Conservation (phyloP, 30 jellyfish, hydroid and myxozoan species). For the Chrysaora quinquecirrha region DNA sequence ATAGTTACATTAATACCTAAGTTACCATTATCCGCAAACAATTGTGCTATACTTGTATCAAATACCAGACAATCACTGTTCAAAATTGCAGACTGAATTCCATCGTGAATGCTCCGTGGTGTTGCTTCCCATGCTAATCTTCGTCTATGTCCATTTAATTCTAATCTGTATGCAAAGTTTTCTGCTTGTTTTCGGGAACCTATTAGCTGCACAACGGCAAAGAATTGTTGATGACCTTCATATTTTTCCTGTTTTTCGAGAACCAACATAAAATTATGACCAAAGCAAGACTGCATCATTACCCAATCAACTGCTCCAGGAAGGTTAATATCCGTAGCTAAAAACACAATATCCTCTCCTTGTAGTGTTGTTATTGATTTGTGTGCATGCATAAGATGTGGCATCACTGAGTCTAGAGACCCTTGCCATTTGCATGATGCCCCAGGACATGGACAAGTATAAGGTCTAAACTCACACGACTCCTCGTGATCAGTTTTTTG, state of each 20-base stretch:
- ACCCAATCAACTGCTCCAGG: constrained; percentile 99
- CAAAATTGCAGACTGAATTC: constrained; percentile 90
- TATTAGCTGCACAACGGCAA: constrained; percentile 96
- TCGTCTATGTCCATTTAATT: constrained; percentile 96
- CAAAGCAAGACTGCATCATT: constrained; percentile 99
- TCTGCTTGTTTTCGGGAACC: constrained; percentile 98
- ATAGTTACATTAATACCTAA: constrained; percentile 95
- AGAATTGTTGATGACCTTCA: constrained; percentile 98
- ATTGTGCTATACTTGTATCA: constrained; percentile 97
- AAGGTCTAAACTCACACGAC: constrained; percentile 96
- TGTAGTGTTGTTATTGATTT: constrained; percentile 96
- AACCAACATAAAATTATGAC: constrained; percentile 96
- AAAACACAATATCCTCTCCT: constrained; percentile 97
- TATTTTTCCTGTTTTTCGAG: constrained; percentile 94
- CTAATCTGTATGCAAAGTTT: constrained; percentile 95
- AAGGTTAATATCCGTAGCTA: constrained; percentile 94
- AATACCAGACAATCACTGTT: constrained; percentile 97
- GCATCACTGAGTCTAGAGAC: constrained; percentile 96
- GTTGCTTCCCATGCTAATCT: constrained; percentile 99
- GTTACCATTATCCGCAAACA: constrained; percentile 97
- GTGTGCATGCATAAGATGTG: constrained; percentile 95
- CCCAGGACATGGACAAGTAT: constrained; percentile 99
- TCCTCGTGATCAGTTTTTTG: constrained; percentile 94
- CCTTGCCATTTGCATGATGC: constrained; percentile 99
- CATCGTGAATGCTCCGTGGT: constrained; percentile 97